Conservation (phyloP, 2,888 invertebrate genomes). For the Aspidiotus rigidus region DNA sequence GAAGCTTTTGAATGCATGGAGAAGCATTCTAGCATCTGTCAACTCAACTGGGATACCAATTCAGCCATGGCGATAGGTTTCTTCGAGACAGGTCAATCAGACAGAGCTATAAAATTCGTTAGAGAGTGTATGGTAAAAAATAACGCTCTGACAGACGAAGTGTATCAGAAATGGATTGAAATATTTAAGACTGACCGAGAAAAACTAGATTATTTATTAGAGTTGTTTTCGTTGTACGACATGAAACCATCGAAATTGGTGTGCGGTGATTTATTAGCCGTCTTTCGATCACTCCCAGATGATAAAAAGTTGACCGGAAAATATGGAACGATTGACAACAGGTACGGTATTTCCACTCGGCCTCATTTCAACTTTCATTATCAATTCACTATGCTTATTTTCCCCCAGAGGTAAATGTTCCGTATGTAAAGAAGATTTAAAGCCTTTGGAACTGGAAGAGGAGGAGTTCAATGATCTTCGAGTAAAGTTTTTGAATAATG, state of each 20-base stretch:
- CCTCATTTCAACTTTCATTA: neutral
- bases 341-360: neutral
- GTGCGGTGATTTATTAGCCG: slow-evolving; percentile 41
- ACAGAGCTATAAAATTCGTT: slow-evolving; percentile 54
- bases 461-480: slow-evolving; percentile 57
- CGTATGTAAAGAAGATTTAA: slow-evolving; percentile 50
- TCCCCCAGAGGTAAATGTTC: slow-evolving; percentile 52
- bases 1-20: slow-evolving; percentile 53
- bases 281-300: slow-evolving; percentile 38
- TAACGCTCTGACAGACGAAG: neutral
- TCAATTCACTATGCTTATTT: neutral
- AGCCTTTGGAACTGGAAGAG: slow-evolving; percentile 48
- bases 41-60: slow-evolving; percentile 37
- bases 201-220: slow-evolving; percentile 50
- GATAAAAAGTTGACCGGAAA: slow-evolving; percentile 35
- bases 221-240: slow-evolving; percentile 49
- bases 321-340: slow-evolving; percentile 17
- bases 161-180: slow-evolving; percentile 6
- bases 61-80: slow-evolving; percentile 51
- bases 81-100: slow-evolving; percentile 49
- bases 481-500: slow-evolving; percentile 54
- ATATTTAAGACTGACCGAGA: neutral
- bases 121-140: slow-evolving; percentile 46
- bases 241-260: slow-evolving; percentile 43
- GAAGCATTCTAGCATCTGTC: neutral